These are phyloP conservation scores for Cyanocitta stelleri DNA, from an alignment of 2,113 vertebrate species.

Conservation along the genomic window DNA sequence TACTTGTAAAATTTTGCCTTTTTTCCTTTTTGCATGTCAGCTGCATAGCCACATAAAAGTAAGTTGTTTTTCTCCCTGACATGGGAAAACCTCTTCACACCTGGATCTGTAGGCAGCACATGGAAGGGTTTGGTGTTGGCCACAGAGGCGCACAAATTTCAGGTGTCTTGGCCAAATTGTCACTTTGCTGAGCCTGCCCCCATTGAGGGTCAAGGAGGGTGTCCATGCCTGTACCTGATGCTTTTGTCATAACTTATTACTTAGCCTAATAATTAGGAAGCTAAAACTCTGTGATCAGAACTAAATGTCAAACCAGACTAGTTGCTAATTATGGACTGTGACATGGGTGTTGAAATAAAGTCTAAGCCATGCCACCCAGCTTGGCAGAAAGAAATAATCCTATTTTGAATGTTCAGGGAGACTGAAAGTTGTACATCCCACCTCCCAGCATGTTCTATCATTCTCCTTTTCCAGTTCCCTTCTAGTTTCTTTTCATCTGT, in stretches of 20 bases:
- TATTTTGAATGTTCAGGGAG: not conserved
- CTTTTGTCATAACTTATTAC: not conserved
- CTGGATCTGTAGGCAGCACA: not conserved
- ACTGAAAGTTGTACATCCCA: not conserved
- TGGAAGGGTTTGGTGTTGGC: not conserved
- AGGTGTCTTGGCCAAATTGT: not conserved
- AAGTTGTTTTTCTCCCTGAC: not conserved
- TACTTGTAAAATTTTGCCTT: not conserved
- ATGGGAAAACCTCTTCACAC: not conserved
- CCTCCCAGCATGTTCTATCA: not conserved
- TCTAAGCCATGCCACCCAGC: not conserved
- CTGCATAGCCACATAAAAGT: not conserved
- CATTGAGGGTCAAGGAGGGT: rapidly evolving
- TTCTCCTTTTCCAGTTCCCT: not conserved
- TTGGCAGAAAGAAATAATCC: not conserved
- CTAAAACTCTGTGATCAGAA: not conserved
- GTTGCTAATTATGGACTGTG: not conserved
- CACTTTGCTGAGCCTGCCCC: not conserved
- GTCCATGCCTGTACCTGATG: not conserved
- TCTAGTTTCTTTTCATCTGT: not conserved
- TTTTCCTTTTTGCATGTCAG: not conserved
- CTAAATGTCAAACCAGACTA: not conserved
- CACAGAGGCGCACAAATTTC: not conserved
- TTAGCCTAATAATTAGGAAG: not conserved
- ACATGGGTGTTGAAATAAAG: not conserved